Evolutionary conservation across 2,797 vertebrate genomes (phyloP), one percentile per base, ranked within the genome.

Genomic region (Sebastes taczanowskii): DNA sequence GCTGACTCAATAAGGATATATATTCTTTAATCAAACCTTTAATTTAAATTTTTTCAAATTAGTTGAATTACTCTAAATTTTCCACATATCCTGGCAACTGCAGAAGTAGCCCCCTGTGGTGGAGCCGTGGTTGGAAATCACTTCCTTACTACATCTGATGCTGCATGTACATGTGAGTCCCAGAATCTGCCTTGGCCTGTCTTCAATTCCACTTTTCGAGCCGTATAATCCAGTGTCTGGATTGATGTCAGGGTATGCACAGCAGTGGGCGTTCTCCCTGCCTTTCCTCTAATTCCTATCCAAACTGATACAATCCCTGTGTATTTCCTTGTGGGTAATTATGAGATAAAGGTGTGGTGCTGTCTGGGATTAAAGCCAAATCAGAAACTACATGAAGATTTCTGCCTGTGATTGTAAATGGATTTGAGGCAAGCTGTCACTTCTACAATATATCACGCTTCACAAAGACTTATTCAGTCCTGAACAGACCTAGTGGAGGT

Each of bases 261-360:
- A 72, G 72, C 38, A 23, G 20, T 76, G 80, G 86, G 77, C 71
- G 74, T 89, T 88, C 72, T 62, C 84, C 58, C 13, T 14, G 67
- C 72, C 65, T 74, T 69, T 38, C 63, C 77, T 71, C 29, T 88
- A 86, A 91, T 68, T 88, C 90, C 77, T 67, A 62, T 66, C 79
- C 84, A 83, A 91, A 87, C 78, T 35, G 53, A 84, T 87, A 74
- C 72, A 86, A 90, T 88, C 89, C 87, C 71, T 13, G 71, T 29
- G 58, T 85, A 56, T 92, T 91, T 92, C 88, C 90, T 89, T 71
- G 63, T 23, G 83, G 87, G 82, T 91, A 90, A 90, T 92, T 86
- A 88, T 82, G 77, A 91, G 92, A 86, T 89, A 74, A 73, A 89
- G 87, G 90, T 91, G 90, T 82, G 91, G 85, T 76, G 66, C 87